Conservation (phyloP, 2,113 vertebrate species). For the Hippolais icterina region DNA sequence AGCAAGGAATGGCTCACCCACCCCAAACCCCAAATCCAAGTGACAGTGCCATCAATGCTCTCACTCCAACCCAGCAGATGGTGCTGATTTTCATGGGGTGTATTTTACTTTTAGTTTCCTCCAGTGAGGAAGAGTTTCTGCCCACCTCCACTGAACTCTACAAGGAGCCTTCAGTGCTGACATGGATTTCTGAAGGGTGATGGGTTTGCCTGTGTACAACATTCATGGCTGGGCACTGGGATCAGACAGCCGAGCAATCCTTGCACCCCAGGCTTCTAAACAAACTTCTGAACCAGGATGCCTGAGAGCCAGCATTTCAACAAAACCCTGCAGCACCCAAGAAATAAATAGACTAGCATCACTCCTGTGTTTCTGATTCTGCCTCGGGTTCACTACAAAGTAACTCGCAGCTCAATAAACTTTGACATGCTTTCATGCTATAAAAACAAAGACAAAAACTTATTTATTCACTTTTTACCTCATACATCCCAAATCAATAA, state of each 20-base stretch:
- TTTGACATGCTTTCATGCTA: constrained; percentile 29
- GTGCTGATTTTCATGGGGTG: background rate
- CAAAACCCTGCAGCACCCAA: background rate
- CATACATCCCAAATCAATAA: constrained; percentile 71
- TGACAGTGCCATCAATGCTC: too few species aligned
- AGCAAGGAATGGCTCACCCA: too few species aligned
- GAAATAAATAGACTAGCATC: background rate
- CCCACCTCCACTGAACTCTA: background rate
- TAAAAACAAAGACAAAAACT: constrained; percentile 57
- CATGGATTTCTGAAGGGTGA: background rate
- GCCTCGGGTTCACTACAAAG: background rate
- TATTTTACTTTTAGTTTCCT: background rate
- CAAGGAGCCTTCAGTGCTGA: background rate
- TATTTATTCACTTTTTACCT: constrained; percentile 57
- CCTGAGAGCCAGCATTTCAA: background rate
- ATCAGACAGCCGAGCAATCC: background rate
- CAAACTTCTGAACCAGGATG: background rate
- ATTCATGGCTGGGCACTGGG: background rate
- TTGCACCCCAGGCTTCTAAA: background rate
- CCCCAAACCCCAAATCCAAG: too few species aligned
- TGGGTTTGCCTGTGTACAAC: background rate
- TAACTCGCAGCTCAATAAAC: constrained; percentile 2
- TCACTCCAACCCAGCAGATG: fast-evolving
- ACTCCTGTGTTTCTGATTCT: background rate
- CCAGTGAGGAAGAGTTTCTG: background rate